Conservation (phyloP, 2,113 vertebrate species). For the Romanogobio albipinnatus region DNA sequence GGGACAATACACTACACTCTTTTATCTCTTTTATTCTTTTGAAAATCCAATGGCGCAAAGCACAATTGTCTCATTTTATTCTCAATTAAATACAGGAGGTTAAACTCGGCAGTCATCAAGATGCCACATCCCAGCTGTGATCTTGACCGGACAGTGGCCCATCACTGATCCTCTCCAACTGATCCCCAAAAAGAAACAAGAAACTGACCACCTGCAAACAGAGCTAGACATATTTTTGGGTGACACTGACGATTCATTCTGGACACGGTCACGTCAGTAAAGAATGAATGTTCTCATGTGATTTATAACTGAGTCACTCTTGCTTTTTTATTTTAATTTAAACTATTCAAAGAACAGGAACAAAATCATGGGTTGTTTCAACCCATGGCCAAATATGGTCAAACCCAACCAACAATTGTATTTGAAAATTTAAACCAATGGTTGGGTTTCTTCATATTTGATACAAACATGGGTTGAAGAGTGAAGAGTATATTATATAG, state of each 20-base stretch:
- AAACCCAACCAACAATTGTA: too few relatives aligned
- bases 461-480: too few relatives aligned
- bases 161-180: conserved; percentile 68
- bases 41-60: conserved; percentile 1
- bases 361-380: background rate
- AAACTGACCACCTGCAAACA: background rate
- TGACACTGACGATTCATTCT: background rate
- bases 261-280: background rate
- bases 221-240: background rate
- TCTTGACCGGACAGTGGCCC: conserved; percentile 74
- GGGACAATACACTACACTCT: conserved; percentile 46
- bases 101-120: conserved; percentile 87
- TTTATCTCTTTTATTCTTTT: conserved; percentile 12
- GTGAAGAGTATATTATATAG: background rate
- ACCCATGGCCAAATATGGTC: too few relatives aligned
- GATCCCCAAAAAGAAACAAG: background rate
- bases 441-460: too few relatives aligned
- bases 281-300: background rate
- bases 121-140: conserved; percentile 86
- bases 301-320: background rate
- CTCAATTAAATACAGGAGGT: conserved; percentile 81
- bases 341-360: background rate
- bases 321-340: background rate
- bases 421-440: too few relatives aligned
- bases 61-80: conserved; percentile 56